A percentile compares a stretch with the other conserved stretches of the same genome.
Conservation (phyloP, 2,888 invertebrate species). For the Pristionchus exspectatus region DNA sequence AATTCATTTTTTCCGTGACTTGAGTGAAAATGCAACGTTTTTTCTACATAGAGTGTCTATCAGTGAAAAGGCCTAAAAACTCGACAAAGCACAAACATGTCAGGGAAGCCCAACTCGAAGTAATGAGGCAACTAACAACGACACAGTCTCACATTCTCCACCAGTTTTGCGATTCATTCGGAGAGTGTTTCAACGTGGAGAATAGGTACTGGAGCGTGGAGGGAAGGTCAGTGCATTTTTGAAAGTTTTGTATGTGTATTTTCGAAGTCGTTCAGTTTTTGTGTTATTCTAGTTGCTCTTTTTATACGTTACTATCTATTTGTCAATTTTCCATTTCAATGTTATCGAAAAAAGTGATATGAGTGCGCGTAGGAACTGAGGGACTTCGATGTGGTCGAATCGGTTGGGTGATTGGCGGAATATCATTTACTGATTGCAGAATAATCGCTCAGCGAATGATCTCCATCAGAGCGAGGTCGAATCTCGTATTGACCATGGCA, state of each 20-base stretch:
- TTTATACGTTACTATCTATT: too few relatives aligned
- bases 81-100: background rate
- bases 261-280: too few relatives aligned
- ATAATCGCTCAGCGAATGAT: constrained; percentile 34
- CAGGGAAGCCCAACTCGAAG: background rate
- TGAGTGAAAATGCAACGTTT: too few relatives aligned
- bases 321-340: background rate
- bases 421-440: too few relatives aligned
- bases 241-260: too few relatives aligned
- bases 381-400: too few relatives aligned
- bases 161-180: constrained; percentile 40
- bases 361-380: too few relatives aligned
- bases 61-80: background rate
- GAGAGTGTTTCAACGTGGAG: constrained; percentile 48
- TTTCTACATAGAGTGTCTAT: too few relatives aligned
- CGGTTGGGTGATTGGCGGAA: too few relatives aligned
- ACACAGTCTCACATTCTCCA: background rate
- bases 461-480: background rate
- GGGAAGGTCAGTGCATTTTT: background rate
- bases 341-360: background rate
- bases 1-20: too few relatives aligned
- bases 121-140: background rate
- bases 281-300: too few relatives aligned
- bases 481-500: constrained; percentile 16
- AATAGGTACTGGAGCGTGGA: background rate